phyloP scores from a whole-genome alignment of 2,888 invertebrate genomes.

The Malacosoma neustria region DNA sequence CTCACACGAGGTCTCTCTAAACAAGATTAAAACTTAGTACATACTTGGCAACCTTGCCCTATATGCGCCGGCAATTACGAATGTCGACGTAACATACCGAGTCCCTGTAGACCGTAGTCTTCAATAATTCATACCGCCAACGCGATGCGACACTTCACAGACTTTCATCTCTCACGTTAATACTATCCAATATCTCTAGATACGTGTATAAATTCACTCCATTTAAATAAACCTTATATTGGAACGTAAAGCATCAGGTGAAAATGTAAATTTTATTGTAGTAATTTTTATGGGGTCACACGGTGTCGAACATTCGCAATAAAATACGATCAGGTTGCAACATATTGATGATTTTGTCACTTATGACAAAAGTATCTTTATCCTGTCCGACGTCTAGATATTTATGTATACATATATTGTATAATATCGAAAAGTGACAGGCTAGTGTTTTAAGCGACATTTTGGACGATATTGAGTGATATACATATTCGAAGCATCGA shows the following conservation, averaged over 20 bases:
- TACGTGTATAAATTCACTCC: not conserved
- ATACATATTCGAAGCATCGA: no score
- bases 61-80: constrained; percentile 11
- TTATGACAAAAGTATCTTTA: no score
- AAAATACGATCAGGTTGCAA: no score
- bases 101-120: constrained; percentile 15
- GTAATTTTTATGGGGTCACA: no score
- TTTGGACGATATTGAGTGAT: no score
- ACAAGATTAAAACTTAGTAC: constrained; percentile 5
- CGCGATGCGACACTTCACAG: constrained; percentile 9
- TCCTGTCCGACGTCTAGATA: no score
- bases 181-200: not conserved
- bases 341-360: no score
- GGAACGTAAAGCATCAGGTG: not conserved
- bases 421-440: no score
- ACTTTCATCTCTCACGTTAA: not conserved
- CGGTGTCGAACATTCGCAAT: no score
- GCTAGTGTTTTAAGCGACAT: no score
- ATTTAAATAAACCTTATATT: not conserved
- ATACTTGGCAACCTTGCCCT: constrained; percentile 12
- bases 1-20: no score
- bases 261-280: not conserved
- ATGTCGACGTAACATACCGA: constrained; percentile 31
- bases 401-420: no score
- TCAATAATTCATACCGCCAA: constrained; percentile 37